Percentiles rank a stretch among this genome's conserved stretches.
Conservation (phyloP, 2,113 vertebrate species). For the Hydrochoerus hydrochaeris region DNA sequence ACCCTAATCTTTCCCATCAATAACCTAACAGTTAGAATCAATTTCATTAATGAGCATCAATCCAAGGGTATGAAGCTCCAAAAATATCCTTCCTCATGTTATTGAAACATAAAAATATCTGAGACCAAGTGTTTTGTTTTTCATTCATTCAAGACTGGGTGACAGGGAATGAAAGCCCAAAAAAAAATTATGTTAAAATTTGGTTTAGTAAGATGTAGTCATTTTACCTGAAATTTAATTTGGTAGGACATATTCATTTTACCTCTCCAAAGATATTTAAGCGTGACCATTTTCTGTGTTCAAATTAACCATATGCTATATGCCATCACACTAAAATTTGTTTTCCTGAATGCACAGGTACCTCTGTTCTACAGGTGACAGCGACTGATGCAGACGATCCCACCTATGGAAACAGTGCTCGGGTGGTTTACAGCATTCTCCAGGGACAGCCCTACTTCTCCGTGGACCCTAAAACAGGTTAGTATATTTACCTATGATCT, state of each 20-base stretch:
- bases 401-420: constrained; percentile 97
- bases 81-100: neutral
- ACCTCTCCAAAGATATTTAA: neutral
- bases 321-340: constrained; percentile 62
- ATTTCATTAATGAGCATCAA: neutral
- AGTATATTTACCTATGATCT: neutral
- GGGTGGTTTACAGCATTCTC: constrained; percentile 97
- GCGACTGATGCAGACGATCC: constrained; percentile 97
- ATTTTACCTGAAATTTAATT: neutral
- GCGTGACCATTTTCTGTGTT: neutral
- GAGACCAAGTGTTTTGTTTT: neutral
- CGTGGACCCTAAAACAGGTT: constrained; percentile 97
- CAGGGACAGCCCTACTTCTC: constrained; percentile 99
- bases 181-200: neutral
- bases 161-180: neutral
- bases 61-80: fast-evolving
- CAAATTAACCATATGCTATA: neutral
- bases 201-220: neutral
- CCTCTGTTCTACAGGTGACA: constrained; percentile 96
- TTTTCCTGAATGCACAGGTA: constrained; percentile 88
- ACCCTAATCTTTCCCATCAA: neutral
- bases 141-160: neutral
- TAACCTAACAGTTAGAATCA: fast-evolving
- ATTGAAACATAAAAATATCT: too few relatives aligned
- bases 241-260: neutral